These are phyloP conservation scores for Epinotia brunnichana DNA, from an alignment of 2,888 invertebrate genomes.

Conservation along the genomic window DNA sequence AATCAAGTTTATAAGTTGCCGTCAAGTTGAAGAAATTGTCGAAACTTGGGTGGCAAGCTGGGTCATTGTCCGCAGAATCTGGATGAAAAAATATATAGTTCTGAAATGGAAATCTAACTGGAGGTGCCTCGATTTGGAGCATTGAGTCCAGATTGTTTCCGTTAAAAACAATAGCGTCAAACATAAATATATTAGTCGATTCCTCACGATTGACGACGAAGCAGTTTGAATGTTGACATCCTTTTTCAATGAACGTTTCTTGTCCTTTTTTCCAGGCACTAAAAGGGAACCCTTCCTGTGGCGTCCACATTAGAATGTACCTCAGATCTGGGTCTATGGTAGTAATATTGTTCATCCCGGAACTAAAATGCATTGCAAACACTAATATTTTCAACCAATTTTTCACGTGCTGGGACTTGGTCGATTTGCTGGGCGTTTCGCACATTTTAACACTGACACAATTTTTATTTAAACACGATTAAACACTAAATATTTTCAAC, in stretches of 20 bases:
- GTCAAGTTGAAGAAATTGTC: constrained; percentile 70
- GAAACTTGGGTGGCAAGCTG: constrained; percentile 53
- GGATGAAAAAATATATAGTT: constrained; percentile 65
- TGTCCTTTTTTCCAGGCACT: not conserved
- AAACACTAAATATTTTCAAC: no score
- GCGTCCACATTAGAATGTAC: constrained; percentile 10
- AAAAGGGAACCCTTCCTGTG: not conserved
- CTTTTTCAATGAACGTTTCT: not conserved
- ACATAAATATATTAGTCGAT: not conserved
- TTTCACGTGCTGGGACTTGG: no score
- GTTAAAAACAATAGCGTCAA: constrained; percentile 8
- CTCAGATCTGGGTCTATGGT: not conserved
- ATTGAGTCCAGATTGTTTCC: not conserved
- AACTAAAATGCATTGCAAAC: no score
- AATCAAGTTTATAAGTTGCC: constrained; percentile 65
- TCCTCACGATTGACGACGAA: not conserved
- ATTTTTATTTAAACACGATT: no score
- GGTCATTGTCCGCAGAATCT: constrained; percentile 64
- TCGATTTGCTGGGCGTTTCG: no score
- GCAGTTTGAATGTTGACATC: constrained; percentile 1
- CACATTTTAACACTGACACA: no score
- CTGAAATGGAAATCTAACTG: constrained; percentile 55
- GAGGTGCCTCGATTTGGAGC: not conserved
- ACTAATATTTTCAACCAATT: no score
- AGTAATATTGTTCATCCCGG: no score